These are phyloP conservation scores for Urocyon cinereoargenteus DNA, from an alignment of 2,797 vertebrate genomes.

Conservation along the genomic window DNA sequence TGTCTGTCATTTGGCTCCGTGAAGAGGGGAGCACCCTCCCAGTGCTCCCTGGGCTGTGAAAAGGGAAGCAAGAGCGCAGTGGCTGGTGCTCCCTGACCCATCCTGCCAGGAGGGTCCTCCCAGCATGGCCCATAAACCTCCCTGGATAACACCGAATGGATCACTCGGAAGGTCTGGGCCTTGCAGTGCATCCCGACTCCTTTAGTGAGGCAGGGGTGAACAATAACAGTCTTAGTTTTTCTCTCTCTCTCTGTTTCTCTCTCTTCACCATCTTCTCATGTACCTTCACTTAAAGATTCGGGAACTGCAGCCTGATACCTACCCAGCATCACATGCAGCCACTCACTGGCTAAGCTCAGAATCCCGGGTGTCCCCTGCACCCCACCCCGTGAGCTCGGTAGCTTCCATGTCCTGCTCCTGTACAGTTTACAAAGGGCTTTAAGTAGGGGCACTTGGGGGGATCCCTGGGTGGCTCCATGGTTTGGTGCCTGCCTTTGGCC, in stretches of 20 bases:
- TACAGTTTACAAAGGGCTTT: background rate
- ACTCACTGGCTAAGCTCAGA: background rate
- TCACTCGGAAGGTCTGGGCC: background rate
- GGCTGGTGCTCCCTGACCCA: accelerated
- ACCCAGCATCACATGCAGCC: background rate
- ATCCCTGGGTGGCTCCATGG: too few relatives aligned
- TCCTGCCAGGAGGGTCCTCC: too few relatives aligned
- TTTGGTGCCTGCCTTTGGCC: too few relatives aligned
- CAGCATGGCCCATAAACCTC: accelerated
- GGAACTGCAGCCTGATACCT: background rate
- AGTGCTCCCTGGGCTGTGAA: too few relatives aligned
- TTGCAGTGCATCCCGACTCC: background rate
- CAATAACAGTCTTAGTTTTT: background rate
- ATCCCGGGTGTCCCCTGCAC: too few relatives aligned
- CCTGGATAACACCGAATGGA: accelerated
- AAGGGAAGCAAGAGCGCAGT: accelerated
- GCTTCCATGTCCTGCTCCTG: background rate
- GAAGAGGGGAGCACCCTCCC: background rate
- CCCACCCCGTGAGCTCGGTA: too few relatives aligned
- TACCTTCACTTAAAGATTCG: background rate
- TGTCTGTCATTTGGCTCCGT: background rate
- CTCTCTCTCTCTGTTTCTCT: background rate
- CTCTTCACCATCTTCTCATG: background rate
- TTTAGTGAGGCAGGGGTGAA: background rate
- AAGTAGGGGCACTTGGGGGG: background rate